Evolutionary conservation across 2,888 invertebrate genomes (phyloP).

Genomic region (Clivina fossor): DNA sequence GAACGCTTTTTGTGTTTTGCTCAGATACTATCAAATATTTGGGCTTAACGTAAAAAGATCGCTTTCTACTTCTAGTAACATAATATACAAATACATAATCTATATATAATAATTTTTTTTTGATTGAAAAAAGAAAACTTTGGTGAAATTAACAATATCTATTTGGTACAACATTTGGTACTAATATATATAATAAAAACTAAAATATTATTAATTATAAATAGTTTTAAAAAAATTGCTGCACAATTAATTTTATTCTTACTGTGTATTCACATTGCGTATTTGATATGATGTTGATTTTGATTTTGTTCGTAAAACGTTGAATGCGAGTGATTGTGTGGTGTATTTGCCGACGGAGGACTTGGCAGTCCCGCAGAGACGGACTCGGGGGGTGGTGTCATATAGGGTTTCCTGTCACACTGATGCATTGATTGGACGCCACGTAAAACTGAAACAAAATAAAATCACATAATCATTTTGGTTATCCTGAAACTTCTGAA

Average conservation of each 20-base stretch:
- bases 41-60: neutral
- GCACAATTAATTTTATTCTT: too few relatives aligned
- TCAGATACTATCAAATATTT: too few relatives aligned
- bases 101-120: neutral
- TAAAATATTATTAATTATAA: neutral
- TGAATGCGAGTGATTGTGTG: constrained; percentile 42
- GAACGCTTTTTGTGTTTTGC: too few relatives aligned
- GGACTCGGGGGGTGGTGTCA: constrained; percentile 57
- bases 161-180: too few relatives aligned
- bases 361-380: constrained; percentile 54
- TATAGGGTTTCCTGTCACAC: constrained; percentile 62
- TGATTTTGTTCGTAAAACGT: constrained; percentile 48
- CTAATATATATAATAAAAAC: constrained; percentile 2
- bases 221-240: too few relatives aligned
- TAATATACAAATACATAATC: neutral
- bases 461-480: constrained; percentile 26
- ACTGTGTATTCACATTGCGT: constrained; percentile 43
- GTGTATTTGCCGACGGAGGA: constrained; percentile 54
- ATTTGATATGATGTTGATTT: constrained; percentile 48
- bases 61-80: too few relatives aligned
- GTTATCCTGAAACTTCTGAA: too few relatives aligned
- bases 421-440: constrained; percentile 49
- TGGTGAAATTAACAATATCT: too few relatives aligned
- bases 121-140: too few relatives aligned
- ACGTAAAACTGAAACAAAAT: constrained; percentile 50